phyloP scores from a whole-genome alignment of 2,888 invertebrate species.

The Strigamia crassipes region DNA sequence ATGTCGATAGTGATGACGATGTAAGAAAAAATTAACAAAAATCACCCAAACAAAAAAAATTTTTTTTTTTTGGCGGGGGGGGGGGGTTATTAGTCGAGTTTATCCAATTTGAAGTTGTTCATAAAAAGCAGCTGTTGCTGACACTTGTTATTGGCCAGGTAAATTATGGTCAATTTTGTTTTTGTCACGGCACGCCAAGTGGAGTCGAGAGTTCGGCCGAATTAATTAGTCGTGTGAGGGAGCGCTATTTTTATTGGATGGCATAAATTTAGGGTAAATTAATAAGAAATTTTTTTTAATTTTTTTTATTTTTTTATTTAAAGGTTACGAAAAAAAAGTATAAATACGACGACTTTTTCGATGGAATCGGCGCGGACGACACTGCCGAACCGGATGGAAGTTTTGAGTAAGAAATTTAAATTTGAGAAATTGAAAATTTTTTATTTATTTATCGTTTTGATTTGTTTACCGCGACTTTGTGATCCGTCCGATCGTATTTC shows the following conservation, averaged over 20 bases:
- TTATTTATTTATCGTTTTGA: not conserved
- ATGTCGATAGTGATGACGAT: conserved; percentile 47
- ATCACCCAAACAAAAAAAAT: too few relatives aligned
- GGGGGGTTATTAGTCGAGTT: not conserved
- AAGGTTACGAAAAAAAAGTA: not conserved
- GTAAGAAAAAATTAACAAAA: too few relatives aligned
- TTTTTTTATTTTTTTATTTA: not conserved
- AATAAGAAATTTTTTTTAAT: not conserved
- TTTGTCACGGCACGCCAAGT: not conserved
- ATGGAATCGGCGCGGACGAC: not conserved
- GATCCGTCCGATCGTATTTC: not conserved
- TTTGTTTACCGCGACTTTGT: not conserved
- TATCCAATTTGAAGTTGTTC: not conserved
- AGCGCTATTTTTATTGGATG: not conserved
- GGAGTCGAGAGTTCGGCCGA: not conserved
- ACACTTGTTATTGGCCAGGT: not conserved
- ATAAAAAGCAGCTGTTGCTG: not conserved
- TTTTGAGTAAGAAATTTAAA: not conserved
- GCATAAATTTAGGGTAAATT: not conserved
- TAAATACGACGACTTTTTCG: not conserved
- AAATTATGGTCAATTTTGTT: not conserved
- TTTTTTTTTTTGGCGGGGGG: too few relatives aligned
- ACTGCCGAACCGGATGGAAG: not conserved
- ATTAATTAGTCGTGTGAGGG: not conserved
- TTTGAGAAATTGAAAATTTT: not conserved